Evolutionary conservation across 1,140 invertebrate genomes (phyloP), one percentile per base, ranked within the genome.

Genomic region (Drosophila ohnishii): DNA sequence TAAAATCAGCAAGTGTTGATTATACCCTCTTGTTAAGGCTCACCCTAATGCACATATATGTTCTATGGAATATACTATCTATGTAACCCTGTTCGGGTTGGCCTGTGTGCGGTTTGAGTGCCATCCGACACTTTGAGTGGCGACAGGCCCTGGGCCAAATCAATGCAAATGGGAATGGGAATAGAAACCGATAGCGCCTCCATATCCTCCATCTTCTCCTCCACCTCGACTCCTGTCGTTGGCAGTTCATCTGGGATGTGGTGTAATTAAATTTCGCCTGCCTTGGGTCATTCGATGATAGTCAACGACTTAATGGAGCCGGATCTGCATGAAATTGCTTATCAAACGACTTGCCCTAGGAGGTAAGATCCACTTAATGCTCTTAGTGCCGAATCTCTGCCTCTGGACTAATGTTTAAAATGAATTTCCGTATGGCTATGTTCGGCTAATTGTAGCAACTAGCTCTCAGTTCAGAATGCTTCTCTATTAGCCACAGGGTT

Each of bases 211-310:
- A 14, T 5, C 14, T 8, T 13, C 22, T 37, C 40, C 30, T 48
- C 9, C 25, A n/a, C 25, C 22, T 42, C 57, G 19, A 42, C 45
- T 51, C 44, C 53, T 48, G 56, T 37, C 62, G 48, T 30, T 58
- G 48, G 48, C 59, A 60, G 47, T 47, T 62, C 65, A 75, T 72
- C 69, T 70, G 50, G 62, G 66, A 59, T 50, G 19, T 67, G 69
- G 32, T 75, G 50, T 87, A 86, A 86, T 86, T 87, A 87, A 86
- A 87, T 87, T 87, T 51, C 65, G 75, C 61, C 53, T 64, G 78
- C 74, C 81, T 35, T 28, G 35, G 57, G 63, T 59, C 48, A 22
- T 42, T 47, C n/a, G 32, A 45, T 44, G 64, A 48, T 63, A 57
- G 50, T 32, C 22, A 35, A 64, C 60, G 45, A 44, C 57, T 63